Conservation (phyloP, 2,113 vertebrate species). For the Trogon melanurus region DNA sequence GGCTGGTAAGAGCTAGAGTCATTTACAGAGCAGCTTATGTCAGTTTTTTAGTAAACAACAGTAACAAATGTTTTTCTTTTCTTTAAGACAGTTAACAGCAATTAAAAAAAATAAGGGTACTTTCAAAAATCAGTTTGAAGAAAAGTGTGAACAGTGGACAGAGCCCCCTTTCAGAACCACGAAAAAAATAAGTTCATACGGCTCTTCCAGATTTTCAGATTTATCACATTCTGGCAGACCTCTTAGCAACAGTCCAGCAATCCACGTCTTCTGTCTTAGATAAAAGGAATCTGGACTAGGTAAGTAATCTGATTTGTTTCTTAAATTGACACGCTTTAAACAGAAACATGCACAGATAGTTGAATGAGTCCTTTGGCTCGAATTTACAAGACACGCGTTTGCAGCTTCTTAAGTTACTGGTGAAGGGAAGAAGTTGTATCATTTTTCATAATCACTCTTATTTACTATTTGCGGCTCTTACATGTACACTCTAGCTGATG, state of each 20-base stretch:
- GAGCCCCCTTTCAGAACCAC: not conserved
- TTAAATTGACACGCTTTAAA: not conserved
- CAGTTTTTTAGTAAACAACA: not conserved
- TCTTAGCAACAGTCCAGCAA: not conserved
- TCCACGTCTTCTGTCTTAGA: not conserved
- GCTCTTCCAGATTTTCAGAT: not conserved
- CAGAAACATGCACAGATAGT: not conserved
- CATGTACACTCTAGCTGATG: not conserved
- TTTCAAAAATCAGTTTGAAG: not conserved
- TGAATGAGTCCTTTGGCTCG: not conserved
- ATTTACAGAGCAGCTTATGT: not conserved
- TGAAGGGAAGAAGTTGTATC: not conserved
- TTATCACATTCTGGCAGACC: not conserved
- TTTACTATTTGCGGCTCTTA: constrained; percentile 1
- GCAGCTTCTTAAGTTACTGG: not conserved
- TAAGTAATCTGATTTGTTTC: not conserved
- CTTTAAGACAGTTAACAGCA: not conserved
- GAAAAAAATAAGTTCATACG: not conserved
- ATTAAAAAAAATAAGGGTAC: not conserved
- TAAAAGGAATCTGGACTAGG: not conserved
- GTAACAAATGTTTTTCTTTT: not conserved
- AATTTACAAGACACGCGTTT: not conserved
- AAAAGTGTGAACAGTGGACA: not conserved
- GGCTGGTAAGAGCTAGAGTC: not conserved
- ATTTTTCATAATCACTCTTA: not conserved